Evolutionary conservation across 2,797 vertebrate species (phyloP).

Genomic region (Otolemur crassicaudatus): DNA sequence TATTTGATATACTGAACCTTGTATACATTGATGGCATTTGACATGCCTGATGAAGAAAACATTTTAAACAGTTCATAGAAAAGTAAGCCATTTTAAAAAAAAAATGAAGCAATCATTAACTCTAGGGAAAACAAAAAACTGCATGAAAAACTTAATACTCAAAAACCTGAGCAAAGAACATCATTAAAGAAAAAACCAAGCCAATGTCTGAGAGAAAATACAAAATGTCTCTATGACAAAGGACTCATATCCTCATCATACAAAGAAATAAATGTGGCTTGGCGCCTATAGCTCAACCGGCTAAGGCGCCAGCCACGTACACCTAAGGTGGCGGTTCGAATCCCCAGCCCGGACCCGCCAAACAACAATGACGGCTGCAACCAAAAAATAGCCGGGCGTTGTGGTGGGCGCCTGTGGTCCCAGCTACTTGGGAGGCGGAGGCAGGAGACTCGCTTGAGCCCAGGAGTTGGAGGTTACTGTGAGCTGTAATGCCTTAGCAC

Average conservation of each 20-base stretch:
- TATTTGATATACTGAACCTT: neutral
- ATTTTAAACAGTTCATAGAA: slow-evolving; percentile 11
- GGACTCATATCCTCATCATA: neutral
- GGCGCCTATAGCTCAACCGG: too few relatives aligned
- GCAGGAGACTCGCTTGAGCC: too few relatives aligned
- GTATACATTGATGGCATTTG: neutral
- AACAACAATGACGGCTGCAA: too few relatives aligned
- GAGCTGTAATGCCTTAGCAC: too few relatives aligned
- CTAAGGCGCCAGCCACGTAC: too few relatives aligned
- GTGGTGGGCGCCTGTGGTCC: too few relatives aligned
- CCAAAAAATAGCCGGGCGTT: too few relatives aligned
- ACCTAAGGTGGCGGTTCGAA: too few relatives aligned
- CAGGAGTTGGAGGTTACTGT: too few relatives aligned
- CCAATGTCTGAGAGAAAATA: neutral
- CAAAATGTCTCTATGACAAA: neutral
- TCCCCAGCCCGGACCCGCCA: too few relatives aligned
- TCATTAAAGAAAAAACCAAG: slow-evolving; percentile 17
- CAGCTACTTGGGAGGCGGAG: too few relatives aligned
- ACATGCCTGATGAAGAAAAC: slow-evolving; percentile 1
- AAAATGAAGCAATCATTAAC: neutral
- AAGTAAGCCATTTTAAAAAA: neutral
- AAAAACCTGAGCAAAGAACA: neutral
- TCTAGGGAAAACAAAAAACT: slow-evolving; percentile 24
- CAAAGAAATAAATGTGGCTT: too few relatives aligned
- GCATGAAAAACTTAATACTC: slow-evolving; percentile 7